A percentile compares a stretch with the other conserved stretches of the same genome.
These are phyloP conservation scores for Hydrochoerus hydrochaeris DNA, from an alignment of 2,113 vertebrate genomes.

Conservation along the genomic window DNA sequence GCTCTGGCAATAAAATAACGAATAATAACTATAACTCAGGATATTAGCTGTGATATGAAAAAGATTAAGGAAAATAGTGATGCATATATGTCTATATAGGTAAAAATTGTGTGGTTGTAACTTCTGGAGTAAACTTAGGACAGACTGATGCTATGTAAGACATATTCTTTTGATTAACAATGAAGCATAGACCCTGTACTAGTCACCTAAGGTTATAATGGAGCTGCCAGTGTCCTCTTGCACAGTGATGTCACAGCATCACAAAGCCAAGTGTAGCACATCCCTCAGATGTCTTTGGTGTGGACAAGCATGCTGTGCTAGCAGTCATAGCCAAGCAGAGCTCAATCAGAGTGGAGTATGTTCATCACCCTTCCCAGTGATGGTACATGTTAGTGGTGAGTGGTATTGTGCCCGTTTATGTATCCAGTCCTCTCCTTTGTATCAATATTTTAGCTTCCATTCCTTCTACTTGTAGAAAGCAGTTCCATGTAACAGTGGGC, in stretches of 20 bases:
- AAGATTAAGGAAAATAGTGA: neutral
- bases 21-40: neutral
- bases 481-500: no score
- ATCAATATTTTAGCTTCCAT: neutral
- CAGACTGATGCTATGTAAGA: neutral
- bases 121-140: neutral
- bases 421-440: neutral
- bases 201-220: neutral
- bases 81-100: neutral
- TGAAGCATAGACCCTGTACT: neutral
- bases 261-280: neutral
- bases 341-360: neutral
- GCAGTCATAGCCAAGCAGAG: neutral
- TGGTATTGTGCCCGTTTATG: neutral
- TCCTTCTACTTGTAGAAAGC: neutral
- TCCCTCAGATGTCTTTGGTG: no score
- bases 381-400: neutral
- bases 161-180: neutral
- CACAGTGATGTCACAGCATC: neutral
- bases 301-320: neutral
- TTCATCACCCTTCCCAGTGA: neutral
- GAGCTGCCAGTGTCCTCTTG: neutral
- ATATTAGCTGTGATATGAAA: neutral
- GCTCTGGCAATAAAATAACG: constrained; percentile 27
- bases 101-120: constrained; percentile 14